These are phyloP conservation scores for Sarcophaga caerulescens DNA, from an alignment of 2,888 invertebrate species.

Conservation along the genomic window DNA sequence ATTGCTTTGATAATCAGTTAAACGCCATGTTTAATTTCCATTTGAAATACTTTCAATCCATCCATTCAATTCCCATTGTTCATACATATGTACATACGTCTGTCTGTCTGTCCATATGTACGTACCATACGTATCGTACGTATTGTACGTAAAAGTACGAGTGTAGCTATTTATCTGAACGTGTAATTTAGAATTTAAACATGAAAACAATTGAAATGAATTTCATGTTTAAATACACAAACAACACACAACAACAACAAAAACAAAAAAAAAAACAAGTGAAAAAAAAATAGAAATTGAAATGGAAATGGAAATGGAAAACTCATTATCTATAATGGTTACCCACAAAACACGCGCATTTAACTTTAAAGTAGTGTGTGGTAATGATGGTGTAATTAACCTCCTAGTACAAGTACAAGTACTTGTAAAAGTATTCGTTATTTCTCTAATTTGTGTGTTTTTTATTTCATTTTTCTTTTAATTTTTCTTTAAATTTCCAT, in stretches of 20 bases:
- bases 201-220: conserved; percentile 49
- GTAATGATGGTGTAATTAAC: background rate
- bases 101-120: background rate
- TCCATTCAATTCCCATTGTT: background rate
- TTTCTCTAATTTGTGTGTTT: background rate
- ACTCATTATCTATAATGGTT: conserved; percentile 22
- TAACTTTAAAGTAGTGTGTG: background rate
- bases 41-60: background rate
- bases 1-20: conserved; percentile 32
- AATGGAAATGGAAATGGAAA: background rate
- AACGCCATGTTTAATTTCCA: conserved; percentile 33
- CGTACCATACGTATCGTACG: conserved; percentile 6
- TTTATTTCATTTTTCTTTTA: conserved; percentile 19
- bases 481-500: background rate
- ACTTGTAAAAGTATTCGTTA: conserved; percentile 1
- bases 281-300: background rate
- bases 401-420: background rate
- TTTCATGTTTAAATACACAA: conserved; percentile 34
- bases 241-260: too few relatives aligned
- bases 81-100: conserved; percentile 3
- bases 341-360: background rate
- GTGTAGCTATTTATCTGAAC: background rate
- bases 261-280: too few relatives aligned
- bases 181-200: conserved; percentile 33
- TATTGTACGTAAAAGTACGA: background rate